Conservation (phyloP, 2,113 vertebrate species). For the Saguinus midas region DNA sequence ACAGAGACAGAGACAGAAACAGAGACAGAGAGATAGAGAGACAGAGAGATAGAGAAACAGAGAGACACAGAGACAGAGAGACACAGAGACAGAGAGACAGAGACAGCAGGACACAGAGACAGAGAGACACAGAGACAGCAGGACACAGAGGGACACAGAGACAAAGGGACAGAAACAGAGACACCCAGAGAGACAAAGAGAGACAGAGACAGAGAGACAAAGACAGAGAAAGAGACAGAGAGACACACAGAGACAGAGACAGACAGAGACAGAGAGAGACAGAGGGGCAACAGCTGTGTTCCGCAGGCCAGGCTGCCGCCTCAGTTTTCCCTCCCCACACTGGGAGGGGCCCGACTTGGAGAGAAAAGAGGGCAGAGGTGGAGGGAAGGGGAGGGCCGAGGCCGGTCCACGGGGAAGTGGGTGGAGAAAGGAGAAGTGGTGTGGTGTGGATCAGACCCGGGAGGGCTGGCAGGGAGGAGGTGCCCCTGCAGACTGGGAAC, state of each 20-base stretch:
- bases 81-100: too few species aligned
- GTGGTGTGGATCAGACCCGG: background rate
- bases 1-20: too few species aligned
- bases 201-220: background rate
- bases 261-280: accelerated
- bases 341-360: accelerated
- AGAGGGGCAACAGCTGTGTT: background rate
- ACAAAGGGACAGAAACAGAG: too few species aligned
- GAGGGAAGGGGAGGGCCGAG: background rate
- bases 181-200: too few species aligned
- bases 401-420: slow-evolving; percentile 39
- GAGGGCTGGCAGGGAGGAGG: background rate
- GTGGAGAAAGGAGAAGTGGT: slow-evolving; percentile 68
- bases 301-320: background rate
- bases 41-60: too few species aligned
- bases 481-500: background rate
- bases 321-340: background rate
- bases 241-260: accelerated
- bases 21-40: too few species aligned
- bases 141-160: background rate
- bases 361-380: background rate
- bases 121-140: too few species aligned
- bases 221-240: too few species aligned
- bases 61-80: too few species aligned
- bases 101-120: too few species aligned